A percentile compares a stretch with the other conserved stretches of the same genome.
These are phyloP conservation scores for Coranthus polyacanthus DNA, from an alignment of 2,797 vertebrate species.

Conservation along the genomic window DNA sequence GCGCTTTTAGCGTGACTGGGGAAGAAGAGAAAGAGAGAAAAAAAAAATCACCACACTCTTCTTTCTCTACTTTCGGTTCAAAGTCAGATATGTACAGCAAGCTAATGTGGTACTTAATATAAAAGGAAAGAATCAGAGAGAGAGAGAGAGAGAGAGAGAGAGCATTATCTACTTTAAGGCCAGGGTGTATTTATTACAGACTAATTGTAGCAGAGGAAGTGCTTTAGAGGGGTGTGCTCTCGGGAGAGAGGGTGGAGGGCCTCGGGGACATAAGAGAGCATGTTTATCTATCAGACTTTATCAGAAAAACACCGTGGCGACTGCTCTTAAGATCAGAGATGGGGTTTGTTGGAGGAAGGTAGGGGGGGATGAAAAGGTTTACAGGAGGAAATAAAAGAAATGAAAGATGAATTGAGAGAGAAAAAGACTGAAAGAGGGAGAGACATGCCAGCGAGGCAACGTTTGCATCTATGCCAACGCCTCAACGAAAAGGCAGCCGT, in stretches of 20 bases:
- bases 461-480: slow-evolving; percentile 71
- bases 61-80: slow-evolving; percentile 49
- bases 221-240: slow-evolving; percentile 81
- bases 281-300: slow-evolving; percentile 86
- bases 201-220: slow-evolving; percentile 85
- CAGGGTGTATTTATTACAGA: slow-evolving; percentile 83
- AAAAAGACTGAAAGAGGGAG: slow-evolving; percentile 50
- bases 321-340: slow-evolving; percentile 81
- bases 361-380: slow-evolving; percentile 55
- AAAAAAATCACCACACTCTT: slow-evolving; percentile 5
- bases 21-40: slow-evolving; percentile 35
- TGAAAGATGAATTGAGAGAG: slow-evolving; percentile 46
- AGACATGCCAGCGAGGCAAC: slow-evolving; percentile 57
- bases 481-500: slow-evolving; percentile 59
- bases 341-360: slow-evolving; percentile 28
- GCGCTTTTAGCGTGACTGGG: slow-evolving; percentile 43
- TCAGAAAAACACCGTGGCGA: slow-evolving; percentile 80
- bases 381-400: slow-evolving; percentile 63
- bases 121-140: slow-evolving; percentile 50
- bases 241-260: slow-evolving; percentile 82
- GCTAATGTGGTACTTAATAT: slow-evolving; percentile 75
- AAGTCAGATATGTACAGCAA: slow-evolving; percentile 54
- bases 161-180: slow-evolving; percentile 79
- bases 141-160: slow-evolving; percentile 44
- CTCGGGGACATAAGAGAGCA: slow-evolving; percentile 76